Percentiles rank a stretch among this genome's conserved stretches.
These are phyloP conservation scores for Drosophila planitibia DNA, from an alignment of 2,888 invertebrate genomes.

Conservation along the genomic window DNA sequence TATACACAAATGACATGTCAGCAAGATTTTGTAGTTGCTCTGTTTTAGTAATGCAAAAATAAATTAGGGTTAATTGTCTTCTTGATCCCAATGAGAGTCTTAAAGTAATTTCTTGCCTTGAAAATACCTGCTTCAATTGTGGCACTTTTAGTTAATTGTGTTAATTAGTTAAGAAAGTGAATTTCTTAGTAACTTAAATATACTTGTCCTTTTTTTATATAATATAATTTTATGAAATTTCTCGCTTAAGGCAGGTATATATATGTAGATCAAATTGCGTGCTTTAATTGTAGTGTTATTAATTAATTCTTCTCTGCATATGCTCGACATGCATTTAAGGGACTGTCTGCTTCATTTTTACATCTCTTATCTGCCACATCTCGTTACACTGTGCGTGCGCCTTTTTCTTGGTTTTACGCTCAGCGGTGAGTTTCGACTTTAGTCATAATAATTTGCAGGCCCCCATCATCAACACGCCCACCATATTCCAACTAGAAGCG, in stretches of 20 bases:
- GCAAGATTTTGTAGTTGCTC: no score
- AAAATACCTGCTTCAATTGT: background rate
- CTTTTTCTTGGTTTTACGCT: conserved; percentile 13
- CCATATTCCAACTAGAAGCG: conserved; percentile 49
- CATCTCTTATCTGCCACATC: conserved; percentile 4
- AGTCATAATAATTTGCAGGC: conserved; percentile 70
- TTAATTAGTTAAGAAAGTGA: no score
- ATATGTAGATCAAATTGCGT: background rate
- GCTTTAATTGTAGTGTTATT: background rate
- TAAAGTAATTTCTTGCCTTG: background rate
- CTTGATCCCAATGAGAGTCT: no score
- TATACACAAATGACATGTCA: no score
- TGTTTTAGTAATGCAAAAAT: no score
- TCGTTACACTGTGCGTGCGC: conserved; percentile 38
- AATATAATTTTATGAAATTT: background rate
- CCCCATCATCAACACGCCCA: conserved; percentile 78
- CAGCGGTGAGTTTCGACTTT: conserved; percentile 32
- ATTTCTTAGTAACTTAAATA: background rate
- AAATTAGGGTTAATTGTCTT: no score
- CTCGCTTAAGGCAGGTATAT: background rate
- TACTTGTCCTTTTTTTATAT: background rate
- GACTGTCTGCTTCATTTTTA: background rate
- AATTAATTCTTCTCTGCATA: background rate
- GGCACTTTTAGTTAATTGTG: background rate
- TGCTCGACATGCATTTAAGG: background rate